Base-by-base conservation (phyloP, 1,140 invertebrate species). In the Antheraea mylitta region DNA sequence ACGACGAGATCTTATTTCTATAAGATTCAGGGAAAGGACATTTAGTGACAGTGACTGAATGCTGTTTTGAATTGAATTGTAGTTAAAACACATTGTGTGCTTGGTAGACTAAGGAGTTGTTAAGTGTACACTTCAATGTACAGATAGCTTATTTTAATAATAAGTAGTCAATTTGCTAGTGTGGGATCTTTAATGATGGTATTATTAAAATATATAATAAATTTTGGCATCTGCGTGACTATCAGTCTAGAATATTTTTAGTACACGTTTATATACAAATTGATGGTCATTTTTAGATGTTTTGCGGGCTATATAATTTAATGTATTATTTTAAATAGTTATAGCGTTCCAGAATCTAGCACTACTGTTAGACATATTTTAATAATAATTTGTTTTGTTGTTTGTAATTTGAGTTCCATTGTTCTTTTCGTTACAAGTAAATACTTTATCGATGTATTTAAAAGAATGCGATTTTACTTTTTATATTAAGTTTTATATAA, bases 1-100 rank as follows among this genome's bases (percentile, higher is more conserved):
- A 90, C 67, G 82, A 85, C 58, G 84, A 88, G 77, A 70, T 92
- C 73, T 76, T 92, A 74, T 92, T 92, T 77, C 90, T 92, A 79
- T 90, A 86, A 79, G 78, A 69, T 65, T 68, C 61, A 76, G 62
- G 66, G 68, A 72, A 6, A 2, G 37, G 48, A 64, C 60, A 70
- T 66, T 72, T 58, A 59, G 64, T 70, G 65, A 75, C 42, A 71
- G 71, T 79, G 70, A 74, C 67, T 72, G 76, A 82, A 77, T 83
- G 76, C 78, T 80, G 73, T 72, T 70, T 38, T 42, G 68, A 74
- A 72, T 65, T n/a, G n/a, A n/a, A 85, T 80, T 88, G 81, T 87
- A 83, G 88, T 84, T 78, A 68, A 4, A 76, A 82, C 71, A 82
- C 83, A 86, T 81, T 72, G 74, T 78, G 77, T 85, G 78, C 79